Percentiles rank a stretch among this genome's conserved stretches.
phyloP scores from a whole-genome alignment of 2,113 vertebrate genomes.

The Macaca nemestrina region DNA sequence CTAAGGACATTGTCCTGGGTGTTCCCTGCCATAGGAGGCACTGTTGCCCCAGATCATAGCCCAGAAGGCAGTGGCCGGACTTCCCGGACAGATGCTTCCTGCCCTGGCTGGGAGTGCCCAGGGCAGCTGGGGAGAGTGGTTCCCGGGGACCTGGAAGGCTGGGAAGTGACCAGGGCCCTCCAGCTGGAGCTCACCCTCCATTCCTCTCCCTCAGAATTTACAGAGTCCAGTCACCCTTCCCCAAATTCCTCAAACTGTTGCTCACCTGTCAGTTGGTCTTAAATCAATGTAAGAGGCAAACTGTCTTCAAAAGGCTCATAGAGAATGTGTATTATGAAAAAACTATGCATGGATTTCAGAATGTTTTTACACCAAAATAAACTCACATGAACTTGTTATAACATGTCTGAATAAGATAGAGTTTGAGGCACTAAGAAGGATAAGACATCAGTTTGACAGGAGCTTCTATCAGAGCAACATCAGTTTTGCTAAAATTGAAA shows the following conservation, averaged over 20 bases:
- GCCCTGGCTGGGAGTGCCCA: background rate
- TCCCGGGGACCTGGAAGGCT: background rate
- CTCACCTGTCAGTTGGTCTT: background rate
- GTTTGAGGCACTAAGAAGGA: too few species aligned
- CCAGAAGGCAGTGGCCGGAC: background rate
- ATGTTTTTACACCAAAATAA: too few species aligned
- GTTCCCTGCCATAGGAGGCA: background rate
- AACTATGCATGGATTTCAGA: too few species aligned
- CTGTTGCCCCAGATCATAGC: background rate
- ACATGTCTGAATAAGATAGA: too few species aligned
- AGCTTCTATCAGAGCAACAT: too few species aligned
- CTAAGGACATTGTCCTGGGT: background rate
- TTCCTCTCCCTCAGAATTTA: background rate
- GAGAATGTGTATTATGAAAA: too few species aligned
- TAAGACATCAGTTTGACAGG: too few species aligned
- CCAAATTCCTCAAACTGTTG: background rate
- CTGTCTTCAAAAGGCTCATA: too few species aligned
- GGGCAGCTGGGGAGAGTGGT: background rate
- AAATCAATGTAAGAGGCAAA: background rate
- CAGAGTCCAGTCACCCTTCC: background rate
- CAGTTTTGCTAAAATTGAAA: too few species aligned
- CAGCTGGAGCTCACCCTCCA: background rate
- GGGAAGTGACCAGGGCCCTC: background rate
- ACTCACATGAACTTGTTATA: too few species aligned
- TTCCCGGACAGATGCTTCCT: background rate